These are phyloP conservation scores for Drosophila asahinai DNA, from an alignment of 1,140 invertebrate genomes.

Conservation along the genomic window DNA sequence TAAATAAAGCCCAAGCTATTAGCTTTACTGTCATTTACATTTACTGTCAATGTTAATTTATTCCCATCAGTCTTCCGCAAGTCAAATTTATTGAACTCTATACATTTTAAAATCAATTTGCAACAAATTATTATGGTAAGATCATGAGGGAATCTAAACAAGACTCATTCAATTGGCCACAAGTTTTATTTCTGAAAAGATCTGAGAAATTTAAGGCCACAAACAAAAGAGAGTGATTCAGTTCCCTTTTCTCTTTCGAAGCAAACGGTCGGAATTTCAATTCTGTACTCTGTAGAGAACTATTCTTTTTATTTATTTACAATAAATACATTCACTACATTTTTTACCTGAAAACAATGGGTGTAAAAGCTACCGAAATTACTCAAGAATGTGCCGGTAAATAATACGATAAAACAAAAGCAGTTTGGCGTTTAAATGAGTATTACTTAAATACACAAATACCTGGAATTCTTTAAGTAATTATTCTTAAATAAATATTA, in stretches of 20 bases:
- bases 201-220: not conserved
- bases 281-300: not conserved
- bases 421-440: not conserved
- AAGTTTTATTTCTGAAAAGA: slow-evolving; percentile 2
- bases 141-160: not conserved
- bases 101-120: not conserved
- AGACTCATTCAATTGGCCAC: not conserved
- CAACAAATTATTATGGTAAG: no score
- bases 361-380: not conserved
- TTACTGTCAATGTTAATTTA: not conserved
- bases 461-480: not conserved
- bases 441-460: not conserved
- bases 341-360: not conserved
- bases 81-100: not conserved
- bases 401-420: not conserved
- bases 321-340: not conserved
- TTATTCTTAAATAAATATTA: not conserved
- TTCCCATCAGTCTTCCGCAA: not conserved
- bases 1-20: no score
- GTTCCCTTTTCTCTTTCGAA: not conserved
- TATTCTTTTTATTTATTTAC: not conserved
- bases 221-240: slow-evolving; percentile 4
- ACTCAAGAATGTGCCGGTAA: not conserved
- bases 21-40: no score
- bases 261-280: not conserved